Base-by-base conservation (phyloP, 2,888 invertebrate species). In the Hydrotaea cyrtoneurina region DNA sequence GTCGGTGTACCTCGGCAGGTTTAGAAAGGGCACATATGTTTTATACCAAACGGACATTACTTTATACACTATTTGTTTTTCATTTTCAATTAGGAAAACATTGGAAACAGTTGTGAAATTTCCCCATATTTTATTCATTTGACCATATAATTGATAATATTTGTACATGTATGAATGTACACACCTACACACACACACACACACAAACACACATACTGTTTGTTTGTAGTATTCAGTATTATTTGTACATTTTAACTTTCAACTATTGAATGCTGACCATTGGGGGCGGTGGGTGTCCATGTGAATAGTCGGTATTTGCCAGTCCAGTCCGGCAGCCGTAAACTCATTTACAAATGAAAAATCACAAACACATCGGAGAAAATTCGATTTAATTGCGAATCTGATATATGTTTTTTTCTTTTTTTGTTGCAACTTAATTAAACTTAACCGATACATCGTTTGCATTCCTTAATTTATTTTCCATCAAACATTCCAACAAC, bases 401-500 rank as follows among this genome's bases (percentile, higher is more conserved):
- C 46, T 55, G 71, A 71, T 71, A n/a, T n/a, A n/a, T 80, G 75
- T 69, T 39, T 80, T 10, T 10, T 8, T 1, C 39, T 5, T 43
- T 82, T 17, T 57, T 79, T 83, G 76, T 36, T 31, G 50, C 43
- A 83, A 83, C 79, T 66, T 77, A 83, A 83, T 83, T 80, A 80
- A 77, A 80, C 77, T 83, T 77, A 66, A 76, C 80, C 62, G 73
- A 80, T 74, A 77, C 66, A 83, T 80, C 72, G 77, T 69, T 83
- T 69, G 76, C 59, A 80, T 83, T 73, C 73, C 66, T 74, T 80
- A 77, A 83, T 73, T 80, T 59, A 73, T 73, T 80, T 83, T 26
- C 59, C 23, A 59, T 26, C 59, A 26, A 59, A 59, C 23, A 59
- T 15, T 15, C 59, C 59, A 26, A 23, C 59, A 55, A 55, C 55